A percentile compares a stretch with the other conserved stretches of the same genome.
Evolutionary conservation across 2,888 invertebrate genomes (phyloP).

Genomic region (Salpingus planirostris): DNA sequence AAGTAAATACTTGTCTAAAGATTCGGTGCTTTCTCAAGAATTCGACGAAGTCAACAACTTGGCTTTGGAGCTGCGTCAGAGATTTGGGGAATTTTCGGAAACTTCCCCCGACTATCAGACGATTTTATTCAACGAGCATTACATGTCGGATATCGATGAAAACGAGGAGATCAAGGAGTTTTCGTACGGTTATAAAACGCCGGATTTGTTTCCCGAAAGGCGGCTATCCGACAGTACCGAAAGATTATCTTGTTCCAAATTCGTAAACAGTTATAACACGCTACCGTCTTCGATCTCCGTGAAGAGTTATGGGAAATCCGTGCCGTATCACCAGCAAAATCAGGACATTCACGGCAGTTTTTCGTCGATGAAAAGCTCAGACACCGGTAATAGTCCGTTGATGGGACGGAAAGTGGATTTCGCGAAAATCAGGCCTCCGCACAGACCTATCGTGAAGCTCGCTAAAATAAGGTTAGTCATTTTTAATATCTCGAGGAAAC

Average conservation of each 20-base stretch:
- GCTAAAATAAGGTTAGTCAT: slow-evolving; percentile 39
- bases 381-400: slow-evolving; percentile 23
- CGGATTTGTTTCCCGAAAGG: slow-evolving; percentile 24
- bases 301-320: slow-evolving; percentile 3
- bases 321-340: slow-evolving; percentile 1
- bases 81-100: slow-evolving; percentile 21
- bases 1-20: slow-evolving; percentile 33
- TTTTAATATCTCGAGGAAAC: no score
- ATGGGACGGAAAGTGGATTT: slow-evolving; percentile 16
- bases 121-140: slow-evolving; percentile 36
- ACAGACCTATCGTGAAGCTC: slow-evolving; percentile 35
- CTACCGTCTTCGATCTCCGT: slow-evolving; percentile 12
- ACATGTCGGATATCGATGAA: slow-evolving; percentile 41
- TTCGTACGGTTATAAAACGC: slow-evolving; percentile 27
- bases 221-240: slow-evolving; percentile 8
- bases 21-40: slow-evolving; percentile 33
- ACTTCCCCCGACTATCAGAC: slow-evolving; percentile 28
- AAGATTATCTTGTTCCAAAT: slow-evolving; percentile 8
- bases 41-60: slow-evolving; percentile 35
- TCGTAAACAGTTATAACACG: slow-evolving; percentile 13
- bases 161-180: slow-evolving; percentile 39
- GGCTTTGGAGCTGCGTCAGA: slow-evolving; percentile 26
- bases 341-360: slow-evolving; percentile 23
- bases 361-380: slow-evolving; percentile 36
- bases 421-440: slow-evolving; percentile 33